phyloP scores from a whole-genome alignment of 2,888 invertebrate species.

The Macrophya alboannulata region DNA sequence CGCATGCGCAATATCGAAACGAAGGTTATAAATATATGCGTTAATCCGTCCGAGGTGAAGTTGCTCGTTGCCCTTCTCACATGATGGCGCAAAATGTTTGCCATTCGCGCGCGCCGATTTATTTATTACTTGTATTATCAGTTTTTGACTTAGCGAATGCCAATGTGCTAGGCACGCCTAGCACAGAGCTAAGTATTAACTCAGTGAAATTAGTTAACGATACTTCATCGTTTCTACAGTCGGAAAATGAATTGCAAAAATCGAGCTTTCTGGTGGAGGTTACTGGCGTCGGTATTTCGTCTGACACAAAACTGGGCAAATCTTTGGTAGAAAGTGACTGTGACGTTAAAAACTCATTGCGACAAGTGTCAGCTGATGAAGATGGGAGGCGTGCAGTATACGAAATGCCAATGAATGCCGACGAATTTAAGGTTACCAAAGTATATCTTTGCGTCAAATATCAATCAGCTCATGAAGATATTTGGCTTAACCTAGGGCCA shows the following conservation, averaged over 20 bases:
- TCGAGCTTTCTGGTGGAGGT: constrained; percentile 65
- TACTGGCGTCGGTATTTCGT: constrained; percentile 66
- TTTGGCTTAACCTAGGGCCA: constrained; percentile 71
- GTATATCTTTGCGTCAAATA: constrained; percentile 73
- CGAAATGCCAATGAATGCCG: constrained; percentile 63
- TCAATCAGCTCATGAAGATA: constrained; percentile 59
- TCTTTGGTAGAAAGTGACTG: constrained; percentile 66
- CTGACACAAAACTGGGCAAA: constrained; percentile 68
- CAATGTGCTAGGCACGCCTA: constrained; percentile 62
- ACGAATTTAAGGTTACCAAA: constrained; percentile 69
- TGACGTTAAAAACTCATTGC: constrained; percentile 62
- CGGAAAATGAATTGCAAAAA: constrained; percentile 7
- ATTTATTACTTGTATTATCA: constrained; percentile 69
- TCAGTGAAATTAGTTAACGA: constrained; percentile 63
- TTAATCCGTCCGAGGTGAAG: constrained; percentile 51
- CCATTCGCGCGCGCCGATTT: constrained; percentile 72
- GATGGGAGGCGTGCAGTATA: constrained; percentile 67
- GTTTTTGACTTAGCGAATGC: constrained; percentile 68
- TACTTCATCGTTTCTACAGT: background rate
- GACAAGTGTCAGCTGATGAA: constrained; percentile 62
- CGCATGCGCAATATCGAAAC: constrained; percentile 37
- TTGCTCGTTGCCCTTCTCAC: constrained; percentile 69
- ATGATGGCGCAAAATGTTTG: constrained; percentile 78
- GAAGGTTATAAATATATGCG: constrained; percentile 53
- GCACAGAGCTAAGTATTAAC: constrained; percentile 61